Conservation (phyloP, 2,888 invertebrate genomes). For the Drosophila yooni region DNA sequence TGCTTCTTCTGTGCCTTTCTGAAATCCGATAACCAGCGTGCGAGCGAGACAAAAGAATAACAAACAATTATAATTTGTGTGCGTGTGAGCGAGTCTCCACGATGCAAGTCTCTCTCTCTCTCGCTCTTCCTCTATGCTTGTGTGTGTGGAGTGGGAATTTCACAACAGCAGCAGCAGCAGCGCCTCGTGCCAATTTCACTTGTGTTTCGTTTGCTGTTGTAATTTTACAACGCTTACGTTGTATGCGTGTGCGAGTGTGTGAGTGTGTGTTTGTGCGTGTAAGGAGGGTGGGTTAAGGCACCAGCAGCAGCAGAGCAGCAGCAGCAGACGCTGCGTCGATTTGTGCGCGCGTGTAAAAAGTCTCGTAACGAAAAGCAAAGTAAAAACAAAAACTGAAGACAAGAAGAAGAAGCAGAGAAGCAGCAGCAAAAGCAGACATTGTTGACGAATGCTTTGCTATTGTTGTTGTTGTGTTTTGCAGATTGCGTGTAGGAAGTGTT, state of each 20-base stretch:
- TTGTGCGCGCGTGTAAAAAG: constrained; percentile 67
- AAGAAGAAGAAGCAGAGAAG: constrained; percentile 54
- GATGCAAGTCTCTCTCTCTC: constrained; percentile 11
- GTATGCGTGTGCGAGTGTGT: constrained; percentile 13
- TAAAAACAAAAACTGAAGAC: constrained; percentile 76
- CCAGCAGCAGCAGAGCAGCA: constrained; percentile 34
- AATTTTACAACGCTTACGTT: constrained; percentile 54
- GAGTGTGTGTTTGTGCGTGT: constrained; percentile 8
- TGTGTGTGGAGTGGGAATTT: constrained; percentile 70
- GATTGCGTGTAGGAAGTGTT: constrained; percentile 15
- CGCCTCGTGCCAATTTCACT: constrained; percentile 76
- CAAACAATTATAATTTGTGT: constrained; percentile 76
- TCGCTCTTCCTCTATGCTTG: constrained; percentile 17
- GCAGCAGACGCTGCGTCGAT: constrained; percentile 49
- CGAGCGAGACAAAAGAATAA: constrained; percentile 76
- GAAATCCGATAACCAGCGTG: constrained; percentile 79
- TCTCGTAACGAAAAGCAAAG: constrained; percentile 74
- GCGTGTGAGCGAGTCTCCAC: constrained; percentile 56
- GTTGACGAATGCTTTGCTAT: constrained; percentile 37
- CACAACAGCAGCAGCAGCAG: constrained; percentile 61
- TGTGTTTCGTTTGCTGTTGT: constrained; percentile 58
- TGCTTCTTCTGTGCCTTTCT: constrained; percentile 60
- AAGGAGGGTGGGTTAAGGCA: constrained; percentile 9
- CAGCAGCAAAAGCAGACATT: constrained; percentile 21
- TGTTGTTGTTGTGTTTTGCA: constrained; percentile 31